These are phyloP conservation scores for Kryptolebias ocellatus DNA, from an alignment of 2,797 vertebrate genomes.

Conservation along the genomic window DNA sequence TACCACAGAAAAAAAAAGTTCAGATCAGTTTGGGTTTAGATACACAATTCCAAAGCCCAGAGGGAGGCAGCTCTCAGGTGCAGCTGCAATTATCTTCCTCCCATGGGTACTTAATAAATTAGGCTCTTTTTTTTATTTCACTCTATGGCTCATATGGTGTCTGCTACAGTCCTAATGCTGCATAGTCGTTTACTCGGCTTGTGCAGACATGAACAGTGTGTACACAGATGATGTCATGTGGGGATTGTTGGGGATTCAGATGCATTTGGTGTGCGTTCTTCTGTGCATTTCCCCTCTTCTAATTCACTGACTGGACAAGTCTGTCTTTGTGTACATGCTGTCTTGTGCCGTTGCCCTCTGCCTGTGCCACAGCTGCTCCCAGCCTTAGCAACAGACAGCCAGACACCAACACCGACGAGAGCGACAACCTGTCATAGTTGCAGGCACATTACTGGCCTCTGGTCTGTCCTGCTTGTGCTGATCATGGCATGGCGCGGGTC, in stretches of 20 bases:
- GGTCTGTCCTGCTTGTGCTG: slow-evolving; percentile 9
- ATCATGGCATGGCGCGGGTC: slow-evolving; percentile 8
- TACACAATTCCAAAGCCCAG: slow-evolving; percentile 3
- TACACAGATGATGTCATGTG: neutral
- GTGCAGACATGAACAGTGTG: neutral
- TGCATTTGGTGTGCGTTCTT: slow-evolving; percentile 16
- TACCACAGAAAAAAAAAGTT: slow-evolving; percentile 15
- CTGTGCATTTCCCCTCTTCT: neutral
- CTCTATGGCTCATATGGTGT: slow-evolving; percentile 29
- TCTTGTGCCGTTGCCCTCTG: slow-evolving; percentile 22
- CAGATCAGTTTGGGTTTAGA: slow-evolving; percentile 19
- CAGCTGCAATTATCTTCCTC: slow-evolving; percentile 31
- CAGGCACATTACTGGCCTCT: slow-evolving; percentile 17
- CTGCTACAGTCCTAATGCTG: slow-evolving; percentile 5
- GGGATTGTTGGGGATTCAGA: neutral
- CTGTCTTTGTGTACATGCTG: slow-evolving; percentile 14
- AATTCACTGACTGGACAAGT: slow-evolving; percentile 7
- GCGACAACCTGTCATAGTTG: slow-evolving; percentile 23
- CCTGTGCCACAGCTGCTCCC: slow-evolving; percentile 53
- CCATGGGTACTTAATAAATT: slow-evolving; percentile 46
- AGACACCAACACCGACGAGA: slow-evolving; percentile 7
- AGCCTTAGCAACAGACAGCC: slow-evolving; percentile 21
- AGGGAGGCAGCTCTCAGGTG: slow-evolving; percentile 42
- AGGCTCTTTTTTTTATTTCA: slow-evolving; percentile 19
- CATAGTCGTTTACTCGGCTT: slow-evolving; percentile 10